Conservation (phyloP, 2,797 vertebrate genomes). For the Phoeniculus purpureus region DNA sequence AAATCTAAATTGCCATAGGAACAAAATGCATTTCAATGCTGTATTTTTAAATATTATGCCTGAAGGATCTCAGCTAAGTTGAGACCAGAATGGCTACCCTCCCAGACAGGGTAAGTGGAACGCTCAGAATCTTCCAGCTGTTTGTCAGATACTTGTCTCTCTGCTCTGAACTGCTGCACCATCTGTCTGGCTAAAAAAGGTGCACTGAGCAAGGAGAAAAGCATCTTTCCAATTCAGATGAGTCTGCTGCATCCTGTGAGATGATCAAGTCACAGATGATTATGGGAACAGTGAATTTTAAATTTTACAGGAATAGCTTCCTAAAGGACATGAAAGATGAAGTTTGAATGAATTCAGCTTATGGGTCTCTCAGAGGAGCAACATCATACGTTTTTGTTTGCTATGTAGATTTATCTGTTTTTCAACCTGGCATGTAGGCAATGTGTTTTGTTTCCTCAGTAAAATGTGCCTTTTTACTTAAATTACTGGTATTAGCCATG, state of each 20-base stretch:
- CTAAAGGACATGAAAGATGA: background rate
- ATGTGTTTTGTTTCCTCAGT: background rate
- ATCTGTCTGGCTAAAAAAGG: slow-evolving; percentile 62
- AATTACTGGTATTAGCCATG: background rate
- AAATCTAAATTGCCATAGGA: slow-evolving; percentile 20
- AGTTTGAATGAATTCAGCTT: slow-evolving; percentile 2
- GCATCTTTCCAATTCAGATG: slow-evolving; percentile 59
- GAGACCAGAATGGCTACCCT: slow-evolving; percentile 9
- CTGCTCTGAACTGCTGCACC: slow-evolving; percentile 47
- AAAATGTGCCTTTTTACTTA: background rate
- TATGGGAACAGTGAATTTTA: slow-evolving; percentile 46
- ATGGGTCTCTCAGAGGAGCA: background rate
- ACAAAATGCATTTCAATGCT: background rate
- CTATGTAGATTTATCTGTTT: background rate
- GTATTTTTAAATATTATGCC: background rate
- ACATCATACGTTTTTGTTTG: background rate
- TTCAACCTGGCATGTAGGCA: background rate
- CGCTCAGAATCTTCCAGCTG: slow-evolving; percentile 61
- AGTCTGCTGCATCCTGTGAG: slow-evolving; percentile 42
- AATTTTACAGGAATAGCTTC: slow-evolving; percentile 5
- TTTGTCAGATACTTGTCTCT: slow-evolving; percentile 52
- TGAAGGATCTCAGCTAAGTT: slow-evolving; percentile 5
- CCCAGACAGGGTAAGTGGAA: slow-evolving; percentile 21
- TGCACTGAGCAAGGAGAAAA: slow-evolving; percentile 27
- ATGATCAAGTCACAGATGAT: slow-evolving; percentile 54